phyloP scores from a whole-genome alignment of 2,113 vertebrate genomes.

The Clarias batrachus region DNA sequence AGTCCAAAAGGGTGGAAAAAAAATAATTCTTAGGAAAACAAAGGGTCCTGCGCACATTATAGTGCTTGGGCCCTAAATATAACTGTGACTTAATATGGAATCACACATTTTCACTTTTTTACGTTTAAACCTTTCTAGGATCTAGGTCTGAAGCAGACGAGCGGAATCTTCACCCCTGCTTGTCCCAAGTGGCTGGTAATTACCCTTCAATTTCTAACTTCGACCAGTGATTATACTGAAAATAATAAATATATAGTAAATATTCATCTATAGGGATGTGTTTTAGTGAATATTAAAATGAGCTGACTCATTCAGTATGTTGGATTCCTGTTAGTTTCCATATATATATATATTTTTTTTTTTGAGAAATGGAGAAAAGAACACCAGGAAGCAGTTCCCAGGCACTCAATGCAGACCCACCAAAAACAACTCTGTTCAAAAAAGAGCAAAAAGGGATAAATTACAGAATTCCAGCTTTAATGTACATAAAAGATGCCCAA shows the following conservation, averaged over 20 bases:
- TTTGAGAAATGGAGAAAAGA: slow-evolving; percentile 1
- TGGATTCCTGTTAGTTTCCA: too few species aligned
- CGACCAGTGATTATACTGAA: not conserved
- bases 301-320: not conserved
- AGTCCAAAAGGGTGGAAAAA: too few species aligned
- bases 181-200: too few species aligned
- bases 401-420: slow-evolving; percentile 49
- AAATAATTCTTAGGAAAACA: too few species aligned
- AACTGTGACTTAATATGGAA: too few species aligned
- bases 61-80: too few species aligned
- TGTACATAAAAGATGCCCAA: slow-evolving; percentile 71
- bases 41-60: too few species aligned
- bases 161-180: too few species aligned
- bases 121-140: too few species aligned
- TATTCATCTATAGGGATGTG: not conserved
- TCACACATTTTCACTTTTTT: too few species aligned
- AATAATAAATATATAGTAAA: not conserved
- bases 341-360: too few species aligned
- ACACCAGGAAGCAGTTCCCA: not conserved
- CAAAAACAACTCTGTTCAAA: slow-evolving; percentile 76
- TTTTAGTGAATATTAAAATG: not conserved
- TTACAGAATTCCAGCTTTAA: slow-evolving; percentile 87
- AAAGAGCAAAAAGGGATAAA: slow-evolving; percentile 67
- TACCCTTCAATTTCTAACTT: not conserved
- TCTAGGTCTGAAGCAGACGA: too few species aligned